Base-by-base conservation (phyloP, 2,797 vertebrate species). In the Chrysocyon brachyurus region DNA sequence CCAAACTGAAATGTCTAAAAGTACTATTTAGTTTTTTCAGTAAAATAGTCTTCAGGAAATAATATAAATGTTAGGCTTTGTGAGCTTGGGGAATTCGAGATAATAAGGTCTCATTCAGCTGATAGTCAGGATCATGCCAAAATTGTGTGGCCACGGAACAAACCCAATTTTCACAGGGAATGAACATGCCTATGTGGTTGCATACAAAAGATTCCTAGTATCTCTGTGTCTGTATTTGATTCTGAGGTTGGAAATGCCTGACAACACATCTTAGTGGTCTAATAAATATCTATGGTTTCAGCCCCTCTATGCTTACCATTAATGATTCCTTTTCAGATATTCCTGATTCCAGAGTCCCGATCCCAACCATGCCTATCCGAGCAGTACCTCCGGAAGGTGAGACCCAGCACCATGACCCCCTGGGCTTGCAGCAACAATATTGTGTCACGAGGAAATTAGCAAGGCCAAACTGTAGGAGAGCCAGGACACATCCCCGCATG, bases 281-380 rank as follows among this genome's bases (percentile, higher is more conserved):
- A 72, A 78, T 92, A 89, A 78, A 78, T 36, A 75, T 22, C 24
- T 63, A 26, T 73, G 24, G 26, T 83, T 36, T 91, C 49, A 19
- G 24, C 92, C 70, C 36, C 33, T 79, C 63, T 12, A 0, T 93
- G 40, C 68, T 94, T 59, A 96, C 72, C 14, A 31, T 88, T 92
- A 96, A 9, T 46, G 88, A 70, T 98, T 81, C 66, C 61, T 91
- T 98, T 98, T 77, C 98, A 99, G 99, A 99, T 99, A 98, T 99
- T 96, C 99, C 99, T 93, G 99, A 99, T 98, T 99, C 99, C 64
- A 99, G 99, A 95, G 99, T 99, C 98, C 99, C 99, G 96, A 99
- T 99, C 98, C 99, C 99, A 70, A 98, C 99, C 93, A 97, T 99
- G 98, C 98, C 99, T 61, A 98, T 99, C 70, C 98, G 99, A 93